A percentile compares a stretch with the other conserved stretches of the same genome.
Evolutionary conservation across 1,140 invertebrate genomes (phyloP).

Genomic region (Planococcus citri): DNA sequence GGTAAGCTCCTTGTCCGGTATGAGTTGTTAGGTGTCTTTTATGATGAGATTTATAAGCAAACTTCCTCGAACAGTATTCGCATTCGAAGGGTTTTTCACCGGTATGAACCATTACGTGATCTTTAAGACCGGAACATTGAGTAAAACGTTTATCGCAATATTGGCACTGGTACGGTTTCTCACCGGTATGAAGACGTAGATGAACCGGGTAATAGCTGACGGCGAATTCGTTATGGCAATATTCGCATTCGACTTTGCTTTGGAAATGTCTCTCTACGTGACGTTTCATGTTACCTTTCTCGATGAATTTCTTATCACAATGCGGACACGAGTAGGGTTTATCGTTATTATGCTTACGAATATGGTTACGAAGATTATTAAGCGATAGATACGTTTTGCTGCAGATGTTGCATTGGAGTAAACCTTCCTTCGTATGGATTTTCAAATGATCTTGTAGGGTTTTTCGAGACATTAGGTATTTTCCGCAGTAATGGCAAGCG

Average conservation of each 20-base stretch:
- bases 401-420: constrained; percentile 82
- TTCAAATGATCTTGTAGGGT: constrained; percentile 77
- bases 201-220: not conserved
- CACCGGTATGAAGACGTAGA: constrained; percentile 3
- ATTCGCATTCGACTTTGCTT: not conserved
- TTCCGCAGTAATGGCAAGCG: constrained; percentile 77
- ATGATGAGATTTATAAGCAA: not conserved
- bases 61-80: constrained; percentile 11
- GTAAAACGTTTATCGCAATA: not conserved
- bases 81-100: constrained; percentile 13
- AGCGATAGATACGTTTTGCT: constrained; percentile 82
- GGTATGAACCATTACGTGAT: constrained; percentile 10
- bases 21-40: not conserved
- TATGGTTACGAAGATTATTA: constrained; percentile 78
- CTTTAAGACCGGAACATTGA: not conserved
- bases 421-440: constrained; percentile 73
- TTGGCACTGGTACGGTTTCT: constrained; percentile 7
- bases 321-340: constrained; percentile 93
- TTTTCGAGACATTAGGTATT: constrained; percentile 80
- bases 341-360: constrained; percentile 86
- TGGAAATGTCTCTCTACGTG: constrained; percentile 56
- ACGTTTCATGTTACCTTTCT: constrained; percentile 75
- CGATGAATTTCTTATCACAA: constrained; percentile 86
- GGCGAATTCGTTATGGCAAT: not conserved
- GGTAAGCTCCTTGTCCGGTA: constrained; percentile 42